These are phyloP conservation scores for Clavelina lepadiformis DNA, from an alignment of 23 tunicate genomes.

Conservation along the genomic window DNA sequence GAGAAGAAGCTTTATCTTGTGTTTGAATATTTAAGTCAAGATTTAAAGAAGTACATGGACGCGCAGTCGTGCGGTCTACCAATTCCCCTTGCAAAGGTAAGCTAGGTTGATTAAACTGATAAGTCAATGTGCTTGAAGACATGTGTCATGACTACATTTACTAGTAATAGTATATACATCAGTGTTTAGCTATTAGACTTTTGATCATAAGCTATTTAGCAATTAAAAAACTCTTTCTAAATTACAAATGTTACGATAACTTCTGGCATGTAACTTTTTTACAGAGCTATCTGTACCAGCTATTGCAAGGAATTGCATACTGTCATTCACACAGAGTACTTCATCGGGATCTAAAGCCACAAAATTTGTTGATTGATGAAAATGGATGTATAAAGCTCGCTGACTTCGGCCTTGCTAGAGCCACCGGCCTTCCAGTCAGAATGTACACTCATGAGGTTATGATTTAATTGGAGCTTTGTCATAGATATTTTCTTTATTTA, in stretches of 20 bases:
- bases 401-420: slow-evolving; percentile 96
- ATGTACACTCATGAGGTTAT: slow-evolving; percentile 95
- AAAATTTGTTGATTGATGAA: slow-evolving; percentile 89
- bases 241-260: slow-evolving; percentile 1
- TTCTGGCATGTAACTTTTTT: too few species aligned
- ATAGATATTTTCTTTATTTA: too few species aligned
- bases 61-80: slow-evolving; percentile 51
- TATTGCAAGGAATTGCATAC: slow-evolving; percentile 93
- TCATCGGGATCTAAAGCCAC: slow-evolving; percentile 98
- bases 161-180: too few species aligned
- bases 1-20: slow-evolving; percentile 93
- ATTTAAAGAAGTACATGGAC: slow-evolving; percentile 94
- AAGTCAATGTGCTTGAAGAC: too few species aligned
- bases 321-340: slow-evolving; percentile 98
- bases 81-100: slow-evolving; percentile 66
- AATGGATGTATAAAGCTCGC: slow-evolving; percentile 89
- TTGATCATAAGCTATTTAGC: too few species aligned
- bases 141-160: too few species aligned
- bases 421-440: slow-evolving; percentile 95
- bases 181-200: too few species aligned
- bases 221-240: background rate
- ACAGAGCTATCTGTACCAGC: slow-evolving; percentile 84
- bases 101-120: too few species aligned
- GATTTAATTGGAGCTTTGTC: too few species aligned
- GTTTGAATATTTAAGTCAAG: slow-evolving; percentile 91